Percentiles rank a stretch among this genome's conserved stretches.
Conservation (phyloP, 2,113 vertebrate species). For the Nibea coibor region DNA sequence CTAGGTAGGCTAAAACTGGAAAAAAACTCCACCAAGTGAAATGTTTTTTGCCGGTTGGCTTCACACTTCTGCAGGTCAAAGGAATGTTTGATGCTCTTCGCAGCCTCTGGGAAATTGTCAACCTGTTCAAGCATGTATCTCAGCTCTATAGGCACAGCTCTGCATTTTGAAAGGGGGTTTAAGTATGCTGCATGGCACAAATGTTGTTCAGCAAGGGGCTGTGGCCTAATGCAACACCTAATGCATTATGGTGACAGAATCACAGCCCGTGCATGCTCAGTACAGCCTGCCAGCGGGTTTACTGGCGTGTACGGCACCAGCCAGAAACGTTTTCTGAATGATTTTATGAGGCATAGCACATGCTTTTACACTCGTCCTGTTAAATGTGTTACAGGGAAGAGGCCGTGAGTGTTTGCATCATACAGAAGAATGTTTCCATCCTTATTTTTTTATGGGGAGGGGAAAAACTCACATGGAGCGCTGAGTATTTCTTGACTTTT, state of each 20-base stretch:
- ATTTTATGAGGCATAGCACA: not conserved
- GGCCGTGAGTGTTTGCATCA: not conserved
- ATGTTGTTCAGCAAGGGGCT: not conserved
- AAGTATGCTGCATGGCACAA: not conserved
- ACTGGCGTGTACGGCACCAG: not conserved
- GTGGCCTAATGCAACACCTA: not conserved
- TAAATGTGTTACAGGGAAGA: not conserved
- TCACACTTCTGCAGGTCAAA: constrained; percentile 5
- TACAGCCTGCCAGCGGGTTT: not conserved
- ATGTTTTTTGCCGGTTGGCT: constrained; percentile 15
- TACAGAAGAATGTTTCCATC: not conserved
- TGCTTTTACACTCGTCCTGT: not conserved
- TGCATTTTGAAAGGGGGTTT: not conserved
- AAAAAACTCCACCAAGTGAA: not conserved
- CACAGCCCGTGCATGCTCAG: not conserved
- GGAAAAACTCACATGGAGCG: not conserved
- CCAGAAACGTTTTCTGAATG: not conserved
- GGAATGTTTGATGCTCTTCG: not conserved
- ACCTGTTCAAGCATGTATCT: constrained; percentile 23
- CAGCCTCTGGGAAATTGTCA: not conserved
- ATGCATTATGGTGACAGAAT: not conserved
- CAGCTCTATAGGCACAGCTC: constrained; percentile 15
- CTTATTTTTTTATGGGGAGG: not conserved
- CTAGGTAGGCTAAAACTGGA: not conserved
- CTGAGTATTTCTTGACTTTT: too few species aligned